These are phyloP conservation scores for Amphimallon solstitiale DNA, from an alignment of 2,888 invertebrate species.

Conservation along the genomic window DNA sequence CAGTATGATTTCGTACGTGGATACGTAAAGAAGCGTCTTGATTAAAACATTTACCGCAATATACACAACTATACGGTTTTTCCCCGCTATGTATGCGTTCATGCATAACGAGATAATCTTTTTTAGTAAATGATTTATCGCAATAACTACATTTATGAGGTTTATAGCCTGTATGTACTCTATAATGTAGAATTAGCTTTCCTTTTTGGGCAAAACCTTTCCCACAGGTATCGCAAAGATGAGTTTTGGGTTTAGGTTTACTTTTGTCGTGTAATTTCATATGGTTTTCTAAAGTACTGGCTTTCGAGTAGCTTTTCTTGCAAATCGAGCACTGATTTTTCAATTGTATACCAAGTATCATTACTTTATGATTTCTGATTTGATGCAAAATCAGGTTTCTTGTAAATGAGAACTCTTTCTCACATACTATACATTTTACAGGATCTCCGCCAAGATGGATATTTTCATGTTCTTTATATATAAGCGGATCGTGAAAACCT, in stretches of 20 bases:
- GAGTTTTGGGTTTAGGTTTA: slow-evolving; percentile 48
- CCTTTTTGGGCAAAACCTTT: slow-evolving; percentile 56
- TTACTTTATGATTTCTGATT: slow-evolving; percentile 55
- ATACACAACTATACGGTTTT: slow-evolving; percentile 52
- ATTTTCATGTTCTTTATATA: slow-evolving; percentile 68
- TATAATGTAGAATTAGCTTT: slow-evolving; percentile 54
- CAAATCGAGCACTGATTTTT: slow-evolving; percentile 59
- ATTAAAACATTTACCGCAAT: slow-evolving; percentile 52
- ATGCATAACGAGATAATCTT: slow-evolving; percentile 50
- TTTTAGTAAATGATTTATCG: slow-evolving; percentile 51
- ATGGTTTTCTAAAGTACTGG: slow-evolving; percentile 62
- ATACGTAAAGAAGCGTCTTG: slow-evolving; percentile 49
- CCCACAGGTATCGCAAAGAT: slow-evolving; percentile 58
- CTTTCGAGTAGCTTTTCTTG: slow-evolving; percentile 53
- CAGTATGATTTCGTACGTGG: slow-evolving; percentile 50
- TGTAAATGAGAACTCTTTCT: slow-evolving; percentile 64
- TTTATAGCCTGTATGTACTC: slow-evolving; percentile 53
- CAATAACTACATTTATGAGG: slow-evolving; percentile 53
- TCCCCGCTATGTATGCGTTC: slow-evolving; percentile 54
- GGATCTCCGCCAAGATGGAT: slow-evolving; percentile 66
- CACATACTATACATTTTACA: slow-evolving; percentile 66
- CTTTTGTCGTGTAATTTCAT: slow-evolving; percentile 48
- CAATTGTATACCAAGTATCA: slow-evolving; percentile 61
- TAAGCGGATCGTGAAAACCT: slow-evolving; percentile 66
- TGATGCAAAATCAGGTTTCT: slow-evolving; percentile 59